Base-by-base conservation (phyloP, 1,140 invertebrate genomes). In the Oryctes rhinoceros region DNA sequence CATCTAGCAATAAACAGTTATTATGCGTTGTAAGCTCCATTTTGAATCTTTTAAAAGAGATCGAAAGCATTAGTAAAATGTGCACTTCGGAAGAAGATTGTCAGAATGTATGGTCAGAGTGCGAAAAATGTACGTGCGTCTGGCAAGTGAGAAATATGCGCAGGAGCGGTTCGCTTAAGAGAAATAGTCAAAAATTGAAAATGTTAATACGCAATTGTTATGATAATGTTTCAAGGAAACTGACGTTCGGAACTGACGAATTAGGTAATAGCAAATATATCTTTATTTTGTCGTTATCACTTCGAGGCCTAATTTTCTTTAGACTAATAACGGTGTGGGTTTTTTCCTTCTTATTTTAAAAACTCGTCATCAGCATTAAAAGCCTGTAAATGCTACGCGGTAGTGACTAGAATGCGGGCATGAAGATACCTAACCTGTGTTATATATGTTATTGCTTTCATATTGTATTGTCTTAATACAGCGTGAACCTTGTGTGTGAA, bases 61-160 rank as follows among this genome's bases (percentile, higher is more conserved):
- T 20, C 4, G 65, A 71, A 4, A 35, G 65, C 37, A 47, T 48
- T 15, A 76, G 20, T 47, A 18, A 37, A 20, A n/a, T 47, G 6
- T 76, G 75, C 13, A 48, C 47, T 76, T 20, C 47, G 13, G 91
- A 92, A 78, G 86, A 86, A 1, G 87, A 90, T 18, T 92, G 90
- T 80, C 84, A 87, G 0, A 87, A 89, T 76, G 86, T 90, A 49
- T 93, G 92, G 92, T 78, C 84, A 11, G 77, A 85, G 78, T 87
- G 88, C 74, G 82, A 84, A 15, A 80, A 83, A 13, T 90, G 90
- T 80, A 80, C 81, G 49, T 90, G 90, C 79, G 80, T 86, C 5
- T 90, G 89, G 87, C 87, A 89, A 79, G 30, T 65, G 80, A 85
- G 79, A 39, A 86, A 82, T 53, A 85, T 85, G n/a, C 85, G 87